Percentiles rank a stretch among this genome's conserved stretches.
These are phyloP conservation scores for Anguilla obscura DNA, from an alignment of 2,797 vertebrate species.

Conservation along the genomic window DNA sequence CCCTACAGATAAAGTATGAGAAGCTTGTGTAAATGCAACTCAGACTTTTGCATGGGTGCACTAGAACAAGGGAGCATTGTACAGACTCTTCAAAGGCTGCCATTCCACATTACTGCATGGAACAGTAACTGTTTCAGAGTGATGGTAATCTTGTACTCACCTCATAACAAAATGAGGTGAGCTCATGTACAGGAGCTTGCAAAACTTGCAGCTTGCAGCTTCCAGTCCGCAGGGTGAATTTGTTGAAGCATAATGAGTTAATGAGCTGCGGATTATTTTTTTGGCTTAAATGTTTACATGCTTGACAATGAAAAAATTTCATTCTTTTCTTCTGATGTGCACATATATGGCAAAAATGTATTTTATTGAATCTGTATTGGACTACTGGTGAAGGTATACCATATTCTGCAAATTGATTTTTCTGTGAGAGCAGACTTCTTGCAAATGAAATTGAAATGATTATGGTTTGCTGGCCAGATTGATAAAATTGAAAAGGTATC, in stretches of 20 bases:
- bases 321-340: conserved; percentile 26
- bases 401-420: not conserved
- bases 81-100: conserved; percentile 55
- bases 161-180: conserved; percentile 55
- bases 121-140: conserved; percentile 62
- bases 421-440: not conserved
- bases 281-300: conserved; percentile 1
- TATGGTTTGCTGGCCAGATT: not conserved
- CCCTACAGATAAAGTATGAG: conserved; percentile 23
- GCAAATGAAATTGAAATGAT: not conserved
- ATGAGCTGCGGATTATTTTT: not conserved
- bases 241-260: not conserved
- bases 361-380: not conserved
- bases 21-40: not conserved
- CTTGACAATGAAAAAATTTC: not conserved
- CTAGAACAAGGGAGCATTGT: conserved; percentile 71
- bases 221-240: not conserved
- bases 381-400: not conserved
- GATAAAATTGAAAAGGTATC: not conserved
- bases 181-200: not conserved
- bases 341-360: conserved; percentile 35
- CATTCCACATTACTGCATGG: conserved; percentile 67
- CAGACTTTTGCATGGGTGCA: conserved; percentile 44
- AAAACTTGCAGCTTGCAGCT: not conserved
- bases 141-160: conserved; percentile 58